phyloP scores from a whole-genome alignment of 2,888 invertebrate species.

The Noctua janthe region DNA sequence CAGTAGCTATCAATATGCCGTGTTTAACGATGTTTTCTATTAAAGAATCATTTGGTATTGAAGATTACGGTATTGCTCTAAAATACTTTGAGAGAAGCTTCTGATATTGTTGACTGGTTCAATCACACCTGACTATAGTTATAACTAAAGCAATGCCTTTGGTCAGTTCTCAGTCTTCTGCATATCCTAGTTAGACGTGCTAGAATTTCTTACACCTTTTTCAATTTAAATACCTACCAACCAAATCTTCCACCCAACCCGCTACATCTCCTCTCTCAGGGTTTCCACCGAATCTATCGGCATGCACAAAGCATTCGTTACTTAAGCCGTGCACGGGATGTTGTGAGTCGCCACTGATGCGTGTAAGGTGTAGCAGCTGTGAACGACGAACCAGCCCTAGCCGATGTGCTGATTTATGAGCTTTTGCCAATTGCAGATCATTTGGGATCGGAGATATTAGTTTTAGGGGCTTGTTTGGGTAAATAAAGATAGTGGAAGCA shows the following conservation, averaged over 20 bases:
- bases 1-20: background rate
- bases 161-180: background rate
- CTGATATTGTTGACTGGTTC: background rate
- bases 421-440: conserved; percentile 66
- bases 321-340: conserved; percentile 81
- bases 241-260: conserved; percentile 27
- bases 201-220: background rate
- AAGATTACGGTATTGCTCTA: background rate
- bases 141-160: background rate
- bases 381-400: conserved; percentile 62
- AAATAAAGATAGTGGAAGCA: conserved; percentile 45
- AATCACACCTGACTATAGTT: too few species aligned
- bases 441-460: conserved; percentile 56
- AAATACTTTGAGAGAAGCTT: background rate
- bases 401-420: conserved; percentile 69
- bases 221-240: background rate
- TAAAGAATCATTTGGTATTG: background rate
- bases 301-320: conserved; percentile 88
- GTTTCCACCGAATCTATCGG: conserved; percentile 82
- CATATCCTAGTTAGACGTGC: background rate
- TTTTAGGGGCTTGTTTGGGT: conserved; percentile 54
- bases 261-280: conserved; percentile 65
- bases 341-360: conserved; percentile 86
- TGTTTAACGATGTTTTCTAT: background rate
- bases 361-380: conserved; percentile 88